Conservation (phyloP, 2,113 vertebrate genomes). For the Rhinopomastus cyanomelas region DNA sequence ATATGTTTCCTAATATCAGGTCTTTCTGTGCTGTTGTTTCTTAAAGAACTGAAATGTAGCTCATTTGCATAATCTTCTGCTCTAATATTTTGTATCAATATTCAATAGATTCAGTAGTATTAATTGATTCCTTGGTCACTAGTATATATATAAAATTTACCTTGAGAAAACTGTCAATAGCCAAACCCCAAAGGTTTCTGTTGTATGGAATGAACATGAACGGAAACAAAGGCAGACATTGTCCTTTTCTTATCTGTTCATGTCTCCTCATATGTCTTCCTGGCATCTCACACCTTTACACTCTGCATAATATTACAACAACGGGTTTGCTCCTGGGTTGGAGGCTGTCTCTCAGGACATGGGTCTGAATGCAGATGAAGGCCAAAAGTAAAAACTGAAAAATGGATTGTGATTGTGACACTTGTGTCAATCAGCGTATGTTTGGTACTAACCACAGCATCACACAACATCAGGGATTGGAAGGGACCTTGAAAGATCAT, state of each 20-base stretch:
- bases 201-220: background rate
- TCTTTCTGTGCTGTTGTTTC: background rate
- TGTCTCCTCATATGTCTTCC: background rate
- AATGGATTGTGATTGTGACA: background rate
- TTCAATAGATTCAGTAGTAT: background rate
- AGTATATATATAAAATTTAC: slow-evolving; percentile 3
- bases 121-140: slow-evolving; percentile 32
- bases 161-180: slow-evolving; percentile 18
- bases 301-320: accelerated
- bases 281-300: background rate
- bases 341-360: background rate
- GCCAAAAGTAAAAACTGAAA: background rate
- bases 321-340: background rate
- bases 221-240: background rate
- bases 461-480: too few relatives aligned
- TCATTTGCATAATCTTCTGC: background rate
- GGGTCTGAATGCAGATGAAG: background rate
- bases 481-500: too few relatives aligned
- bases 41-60: background rate
- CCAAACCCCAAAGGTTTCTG: background rate
- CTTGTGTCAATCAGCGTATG: background rate
- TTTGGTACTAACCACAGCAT: too few relatives aligned
- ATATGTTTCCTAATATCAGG: too few relatives aligned
- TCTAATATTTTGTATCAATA: background rate
- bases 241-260: background rate